These are phyloP conservation scores for Catostomus latipinnis DNA, from an alignment of 2,797 vertebrate species.

Conservation along the genomic window DNA sequence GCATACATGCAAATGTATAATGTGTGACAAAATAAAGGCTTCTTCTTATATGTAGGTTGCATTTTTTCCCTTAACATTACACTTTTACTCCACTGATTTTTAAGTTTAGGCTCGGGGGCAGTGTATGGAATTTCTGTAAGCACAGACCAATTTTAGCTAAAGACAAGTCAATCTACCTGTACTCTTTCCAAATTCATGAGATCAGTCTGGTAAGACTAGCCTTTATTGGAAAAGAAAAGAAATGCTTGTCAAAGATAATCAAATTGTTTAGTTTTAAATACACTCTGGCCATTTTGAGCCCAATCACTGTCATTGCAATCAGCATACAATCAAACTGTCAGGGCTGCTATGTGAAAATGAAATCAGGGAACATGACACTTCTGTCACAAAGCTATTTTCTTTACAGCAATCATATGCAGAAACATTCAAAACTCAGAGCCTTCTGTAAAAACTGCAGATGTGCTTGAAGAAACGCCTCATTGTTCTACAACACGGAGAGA, in stretches of 20 bases:
- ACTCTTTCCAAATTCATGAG: no score
- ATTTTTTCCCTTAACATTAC: no score
- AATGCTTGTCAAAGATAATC: slow-evolving; percentile 13
- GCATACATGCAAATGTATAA: no score
- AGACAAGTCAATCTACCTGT: no score
- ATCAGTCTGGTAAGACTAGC: no score
- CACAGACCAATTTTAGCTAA: no score
- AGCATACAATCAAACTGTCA: slow-evolving; percentile 24
- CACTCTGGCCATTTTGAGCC: slow-evolving; percentile 40
- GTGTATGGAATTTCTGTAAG: no score
- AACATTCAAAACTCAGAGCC: slow-evolving; percentile 12
- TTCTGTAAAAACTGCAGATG: neutral
- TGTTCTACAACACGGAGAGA: slow-evolving; percentile 70
- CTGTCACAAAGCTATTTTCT: slow-evolving; percentile 18
- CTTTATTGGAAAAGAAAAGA: neutral
- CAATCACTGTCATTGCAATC: slow-evolving; percentile 30
- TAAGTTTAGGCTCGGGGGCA: no score
- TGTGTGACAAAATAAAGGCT: no score
- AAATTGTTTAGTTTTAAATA: slow-evolving; percentile 18
- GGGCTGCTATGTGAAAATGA: slow-evolving; percentile 6
- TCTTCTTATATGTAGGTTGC: no score
- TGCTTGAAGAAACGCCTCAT: slow-evolving; percentile 59
- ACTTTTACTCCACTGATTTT: no score
- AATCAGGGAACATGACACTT: slow-evolving; percentile 51
- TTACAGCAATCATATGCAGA: slow-evolving; percentile 14